Evolutionary conservation across 1,140 invertebrate species (phyloP).

Genomic region (Drosophila saltans): DNA sequence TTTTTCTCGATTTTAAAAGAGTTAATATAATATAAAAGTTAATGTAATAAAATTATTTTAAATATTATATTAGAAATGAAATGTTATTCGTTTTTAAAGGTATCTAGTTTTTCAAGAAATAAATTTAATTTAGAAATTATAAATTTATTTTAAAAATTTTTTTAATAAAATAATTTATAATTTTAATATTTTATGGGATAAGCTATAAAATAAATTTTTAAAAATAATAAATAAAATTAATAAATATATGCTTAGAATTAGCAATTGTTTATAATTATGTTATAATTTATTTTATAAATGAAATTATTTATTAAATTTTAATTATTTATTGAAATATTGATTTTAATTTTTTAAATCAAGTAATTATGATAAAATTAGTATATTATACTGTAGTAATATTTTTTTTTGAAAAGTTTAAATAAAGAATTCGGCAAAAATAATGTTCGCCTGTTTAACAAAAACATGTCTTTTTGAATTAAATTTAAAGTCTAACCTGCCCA

Average conservation of each 20-base stretch:
- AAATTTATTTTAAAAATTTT: slow-evolving; percentile 83
- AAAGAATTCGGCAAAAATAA: too few species aligned
- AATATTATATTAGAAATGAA: slow-evolving; percentile 86
- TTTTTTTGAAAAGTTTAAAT: slow-evolving; percentile 37
- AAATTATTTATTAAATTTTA: slow-evolving; percentile 83
- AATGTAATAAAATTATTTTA: slow-evolving; percentile 85
- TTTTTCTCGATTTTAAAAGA: slow-evolving; percentile 84
- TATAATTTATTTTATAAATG: slow-evolving; percentile 78
- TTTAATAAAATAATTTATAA: slow-evolving; percentile 55
- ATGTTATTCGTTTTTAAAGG: slow-evolving; percentile 86
- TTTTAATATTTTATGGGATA: slow-evolving; percentile 65
- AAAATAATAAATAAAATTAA: slow-evolving; percentile 79
- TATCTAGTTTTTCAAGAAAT: slow-evolving; percentile 87
- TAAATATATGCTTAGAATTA: slow-evolving; percentile 63
- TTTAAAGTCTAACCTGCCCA: too few species aligned
- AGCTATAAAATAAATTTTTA: slow-evolving; percentile 73
- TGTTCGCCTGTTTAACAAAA: too few species aligned
- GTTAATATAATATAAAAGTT: slow-evolving; percentile 84
- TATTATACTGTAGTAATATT: slow-evolving; percentile 75
- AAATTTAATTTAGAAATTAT: slow-evolving; percentile 84
- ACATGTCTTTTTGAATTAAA: too few species aligned
- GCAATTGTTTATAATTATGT: slow-evolving; percentile 65
- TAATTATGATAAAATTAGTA: slow-evolving; percentile 85
- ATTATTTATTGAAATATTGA: slow-evolving; percentile 84
- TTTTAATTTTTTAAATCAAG: slow-evolving; percentile 76